These are phyloP conservation scores for Arbacia lixula DNA, from an alignment of 53 echinoderm and acorn worm genomes.

Conservation along the genomic window DNA sequence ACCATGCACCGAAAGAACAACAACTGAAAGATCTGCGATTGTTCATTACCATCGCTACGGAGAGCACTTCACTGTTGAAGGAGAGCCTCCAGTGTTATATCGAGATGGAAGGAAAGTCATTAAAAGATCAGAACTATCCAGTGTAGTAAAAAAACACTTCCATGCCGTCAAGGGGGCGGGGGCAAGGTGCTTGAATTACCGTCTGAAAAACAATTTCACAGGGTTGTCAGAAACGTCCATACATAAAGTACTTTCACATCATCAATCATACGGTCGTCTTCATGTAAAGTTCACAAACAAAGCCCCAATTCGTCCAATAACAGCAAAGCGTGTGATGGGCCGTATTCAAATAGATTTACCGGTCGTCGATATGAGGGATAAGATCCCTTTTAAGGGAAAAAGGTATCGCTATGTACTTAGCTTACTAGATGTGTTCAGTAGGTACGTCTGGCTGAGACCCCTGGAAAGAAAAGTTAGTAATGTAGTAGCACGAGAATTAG, in stretches of 20 bases:
- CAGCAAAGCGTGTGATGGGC: conserved; percentile 29
- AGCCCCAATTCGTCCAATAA: conserved; percentile 18
- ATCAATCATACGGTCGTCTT: background rate
- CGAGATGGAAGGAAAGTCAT: conserved; percentile 42
- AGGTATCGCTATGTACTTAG: conserved; percentile 33
- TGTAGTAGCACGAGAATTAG: conserved; percentile 23
- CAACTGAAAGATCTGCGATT: conserved; percentile 7
- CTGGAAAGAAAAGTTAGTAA: background rate
- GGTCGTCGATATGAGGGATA: conserved; percentile 26
- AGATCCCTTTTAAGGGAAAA: conserved; percentile 2
- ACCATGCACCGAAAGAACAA: conserved; percentile 33
- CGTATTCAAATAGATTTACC: conserved; percentile 36
- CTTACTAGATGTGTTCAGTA: conserved; percentile 35
- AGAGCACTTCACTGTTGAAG: conserved; percentile 35
- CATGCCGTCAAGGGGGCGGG: conserved; percentile 7
- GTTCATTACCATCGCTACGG: conserved; percentile 21
- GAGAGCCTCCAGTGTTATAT: conserved; percentile 27
- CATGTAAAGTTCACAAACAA: conserved; percentile 26
- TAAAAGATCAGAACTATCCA: conserved; percentile 3
- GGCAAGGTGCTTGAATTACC: conserved; percentile 29
- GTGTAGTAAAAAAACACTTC: background rate
- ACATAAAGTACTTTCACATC: conserved; percentile 21
- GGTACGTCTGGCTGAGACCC: conserved; percentile 35
- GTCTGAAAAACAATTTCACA: conserved; percentile 20
- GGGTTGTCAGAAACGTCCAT: conserved; percentile 43